Base-by-base conservation (phyloP, 2,888 invertebrate species). In the Microplitis deprimator region DNA sequence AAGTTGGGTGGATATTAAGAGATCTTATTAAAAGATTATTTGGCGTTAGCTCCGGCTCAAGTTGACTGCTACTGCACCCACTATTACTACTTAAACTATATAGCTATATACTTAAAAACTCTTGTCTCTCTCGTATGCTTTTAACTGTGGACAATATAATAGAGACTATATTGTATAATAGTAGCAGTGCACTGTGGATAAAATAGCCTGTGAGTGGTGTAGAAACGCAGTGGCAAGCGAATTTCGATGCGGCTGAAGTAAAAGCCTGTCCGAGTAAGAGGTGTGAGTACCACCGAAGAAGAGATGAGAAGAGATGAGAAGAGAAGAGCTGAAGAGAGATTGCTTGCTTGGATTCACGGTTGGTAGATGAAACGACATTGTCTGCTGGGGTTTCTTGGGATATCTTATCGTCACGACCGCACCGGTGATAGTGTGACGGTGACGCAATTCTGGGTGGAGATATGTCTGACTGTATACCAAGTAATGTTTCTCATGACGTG, bases 11-110 rank as follows among this genome's bases (percentile, higher is more conserved):
- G 77, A 76, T 77, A 78, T 78, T 78, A 81, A 81, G 75, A 79
- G 81, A 81, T 81, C 81, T 81, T 81, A 81, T 81, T 81, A 81
- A 81, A 81, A 81, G 81, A 81, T 81, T 81, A 79, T 78, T 73
- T 64, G 75, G 64, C 70, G 78, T 76, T 75, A 76, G 77, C 75
- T 67, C 79, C 72, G 73, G 77, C 69, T 65, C 74, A 76, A 76
- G 72, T 80, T 78, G 75, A 8, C 50, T 50, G 50, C 50, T 13
- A 13, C 50, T 50, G 50, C 50, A 50, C 50, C 50, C 50, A 50
- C 50, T 50, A 13, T 50, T 50, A 50, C 50, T 50, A 50, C 50
- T 50, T 50, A 50, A 50, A 50, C 50, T 50, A 50, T 13, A 29
- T 29, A 29, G 65, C 65, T 50, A 72, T 50, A 59, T 50, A 50